A percentile compares a stretch with the other conserved stretches of the same genome.
These are phyloP conservation scores for Philaethria dido DNA, from an alignment of 2,888 invertebrate genomes.

Conservation along the genomic window DNA sequence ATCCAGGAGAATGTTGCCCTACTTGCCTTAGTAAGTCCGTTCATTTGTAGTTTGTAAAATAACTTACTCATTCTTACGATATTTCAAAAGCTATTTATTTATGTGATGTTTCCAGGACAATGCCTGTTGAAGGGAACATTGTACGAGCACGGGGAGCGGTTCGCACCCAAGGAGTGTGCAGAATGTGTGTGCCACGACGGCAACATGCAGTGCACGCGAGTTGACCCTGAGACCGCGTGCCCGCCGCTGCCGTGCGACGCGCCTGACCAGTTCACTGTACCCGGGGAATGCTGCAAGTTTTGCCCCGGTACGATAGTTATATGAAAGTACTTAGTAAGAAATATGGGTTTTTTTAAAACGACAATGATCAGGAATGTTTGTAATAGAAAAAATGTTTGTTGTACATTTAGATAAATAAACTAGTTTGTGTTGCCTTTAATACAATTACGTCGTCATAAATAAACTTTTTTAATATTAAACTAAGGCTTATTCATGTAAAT, in stretches of 20 bases:
- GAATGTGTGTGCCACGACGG: conserved; percentile 94
- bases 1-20: conserved; percentile 92
- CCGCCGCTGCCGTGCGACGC: conserved; percentile 90
- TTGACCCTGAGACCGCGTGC: conserved; percentile 89
- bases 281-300: conserved; percentile 95
- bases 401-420: no score
- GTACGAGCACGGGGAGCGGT: conserved; percentile 92
- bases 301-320: conserved; percentile 87
- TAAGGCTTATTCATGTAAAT: not conserved
- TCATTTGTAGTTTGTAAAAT: not conserved
- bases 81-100: not conserved
- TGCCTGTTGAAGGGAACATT: conserved; percentile 87
- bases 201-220: conserved; percentile 89
- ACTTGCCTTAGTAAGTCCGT: conserved; percentile 90
- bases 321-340: no score
- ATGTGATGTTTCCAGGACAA: conserved; percentile 81
- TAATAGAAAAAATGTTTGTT: no score
- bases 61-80: no score
- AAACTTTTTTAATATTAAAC: no score
- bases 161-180: conserved; percentile 89
- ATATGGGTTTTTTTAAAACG: no score
- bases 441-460: no score
- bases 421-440: no score
- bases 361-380: no score
- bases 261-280: conserved; percentile 90